Evolutionary conservation across 2,888 invertebrate species (phyloP), one percentile per base, ranked within the genome.

Genomic region (Belgica antarctica): DNA sequence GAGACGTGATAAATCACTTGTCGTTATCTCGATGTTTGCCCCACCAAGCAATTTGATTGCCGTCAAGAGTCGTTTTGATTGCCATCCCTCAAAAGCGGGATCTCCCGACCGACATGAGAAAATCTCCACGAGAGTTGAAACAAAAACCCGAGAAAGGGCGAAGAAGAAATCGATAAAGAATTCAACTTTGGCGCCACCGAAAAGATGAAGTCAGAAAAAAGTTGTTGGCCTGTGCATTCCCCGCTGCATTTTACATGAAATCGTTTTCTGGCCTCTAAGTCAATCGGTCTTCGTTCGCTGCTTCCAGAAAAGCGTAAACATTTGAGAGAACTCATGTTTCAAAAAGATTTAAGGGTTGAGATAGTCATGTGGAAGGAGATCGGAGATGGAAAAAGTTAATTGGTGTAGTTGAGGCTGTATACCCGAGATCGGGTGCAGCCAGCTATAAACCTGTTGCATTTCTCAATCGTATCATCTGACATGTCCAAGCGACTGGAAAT

Each of bases 121-220:
- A 46, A 41, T 47, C 7, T 61, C 46, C 17, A 19, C 24, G 52
- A 2, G 52, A 52, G 17, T 62, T 31, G 31, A 52, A 2, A 15
- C 24, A 41, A 12, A 41, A 41, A 41, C 46, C 65, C 46, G 47
- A 65, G 65, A 22, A 68, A 15, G 46, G 15, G 25, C 47, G 57
- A 68, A 68, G 34, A 65, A 17, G 47, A 68, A 68, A 68, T 68
- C 68, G 57, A 68, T 68, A 68, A 68, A 65, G 41, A 65, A 27
- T 65, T 65, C 47, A 28, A 47, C 19, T 57, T 68, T 57, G 68
- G 68, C 68, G 68, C 68, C 68, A 68, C 57, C 57, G 31, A 28
- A 19, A n/a, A 52, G 46, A n/a, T n/a, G n/a, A n/a, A n/a, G n/a
- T n/a, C n/a, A n/a, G n/a, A n/a, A 28, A 57, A 15, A 17, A 28